Conservation (phyloP, 2,113 vertebrate species). For the Forbesichthys agassizii region DNA sequence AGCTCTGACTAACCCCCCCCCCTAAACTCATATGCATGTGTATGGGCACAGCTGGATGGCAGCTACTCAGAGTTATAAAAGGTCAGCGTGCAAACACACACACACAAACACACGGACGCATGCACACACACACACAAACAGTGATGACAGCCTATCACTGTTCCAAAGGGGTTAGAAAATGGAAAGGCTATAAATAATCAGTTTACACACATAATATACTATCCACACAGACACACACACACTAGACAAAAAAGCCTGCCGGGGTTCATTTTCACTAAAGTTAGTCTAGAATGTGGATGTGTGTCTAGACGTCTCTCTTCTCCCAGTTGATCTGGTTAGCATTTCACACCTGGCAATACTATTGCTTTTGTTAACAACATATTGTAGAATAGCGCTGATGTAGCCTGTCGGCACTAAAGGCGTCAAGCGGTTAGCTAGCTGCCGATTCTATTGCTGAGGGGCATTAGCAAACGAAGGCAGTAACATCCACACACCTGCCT, state of each 20-base stretch:
- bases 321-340: conserved; percentile 46
- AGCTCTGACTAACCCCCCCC: too few species aligned
- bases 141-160: too few species aligned
- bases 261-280: conserved; percentile 13
- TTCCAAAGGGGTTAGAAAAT: too few species aligned
- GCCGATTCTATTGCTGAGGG: too few species aligned
- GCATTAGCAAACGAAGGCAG: too few species aligned
- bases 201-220: not conserved
- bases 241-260: not conserved
- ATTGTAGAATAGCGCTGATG: conserved; percentile 37
- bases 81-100: not conserved
- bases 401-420: conserved; percentile 25
- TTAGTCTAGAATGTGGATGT: not conserved
- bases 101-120: not conserved
- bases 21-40: not conserved
- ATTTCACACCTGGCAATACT: conserved; percentile 32
- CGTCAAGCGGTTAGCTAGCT: not conserved
- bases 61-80: conserved; percentile 1
- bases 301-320: conserved; percentile 25
- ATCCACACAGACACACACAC: not conserved
- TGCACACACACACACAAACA: not conserved
- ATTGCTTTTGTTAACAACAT: conserved; percentile 37
- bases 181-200: too few species aligned
- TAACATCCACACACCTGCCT: too few species aligned
- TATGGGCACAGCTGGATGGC: not conserved